Percentiles rank a stretch among this genome's conserved stretches.
These are phyloP conservation scores for Schrankia costaestrigalis DNA, from an alignment of 2,888 invertebrate species.

Conservation along the genomic window DNA sequence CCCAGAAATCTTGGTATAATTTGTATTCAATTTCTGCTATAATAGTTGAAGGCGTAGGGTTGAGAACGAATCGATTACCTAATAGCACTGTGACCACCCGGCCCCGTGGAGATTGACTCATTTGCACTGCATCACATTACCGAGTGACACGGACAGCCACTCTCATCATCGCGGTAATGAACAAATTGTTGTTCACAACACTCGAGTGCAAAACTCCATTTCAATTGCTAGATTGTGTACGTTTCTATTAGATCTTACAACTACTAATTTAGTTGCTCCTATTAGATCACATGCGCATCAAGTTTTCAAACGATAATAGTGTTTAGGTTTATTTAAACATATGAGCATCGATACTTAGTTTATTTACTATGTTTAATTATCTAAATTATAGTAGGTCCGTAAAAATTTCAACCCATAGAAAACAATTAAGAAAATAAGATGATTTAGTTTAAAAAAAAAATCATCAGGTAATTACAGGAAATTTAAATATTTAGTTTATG, in stretches of 20 bases:
- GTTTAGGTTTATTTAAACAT: no score
- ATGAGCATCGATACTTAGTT: no score
- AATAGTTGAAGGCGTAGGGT: slow-evolving; percentile 43
- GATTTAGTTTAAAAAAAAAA: no score
- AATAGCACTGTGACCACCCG: slow-evolving; percentile 68
- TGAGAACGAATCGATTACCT: slow-evolving; percentile 74
- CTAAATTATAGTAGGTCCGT: no score
- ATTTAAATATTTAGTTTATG: no score
- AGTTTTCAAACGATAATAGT: no score
- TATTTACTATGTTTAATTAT: no score
- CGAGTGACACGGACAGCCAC: slow-evolving; percentile 74
- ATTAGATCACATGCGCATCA: neutral
- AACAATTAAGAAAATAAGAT: no score
- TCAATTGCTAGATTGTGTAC: slow-evolving; percentile 29
- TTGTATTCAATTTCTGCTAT: no score
- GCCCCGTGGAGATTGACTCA: slow-evolving; percentile 77
- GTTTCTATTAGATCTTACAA: slow-evolving; percentile 22
- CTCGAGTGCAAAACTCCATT: slow-evolving; percentile 35
- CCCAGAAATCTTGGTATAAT: no score
- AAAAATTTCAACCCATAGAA: no score
- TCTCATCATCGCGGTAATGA: slow-evolving; percentile 74
- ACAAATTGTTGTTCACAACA: slow-evolving; percentile 55
- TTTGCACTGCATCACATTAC: slow-evolving; percentile 81
- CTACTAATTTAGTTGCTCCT: slow-evolving; percentile 3
- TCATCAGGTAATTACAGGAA: no score